Base-by-base conservation (phyloP, 2,113 vertebrate species). In the Etia nguti region DNA sequence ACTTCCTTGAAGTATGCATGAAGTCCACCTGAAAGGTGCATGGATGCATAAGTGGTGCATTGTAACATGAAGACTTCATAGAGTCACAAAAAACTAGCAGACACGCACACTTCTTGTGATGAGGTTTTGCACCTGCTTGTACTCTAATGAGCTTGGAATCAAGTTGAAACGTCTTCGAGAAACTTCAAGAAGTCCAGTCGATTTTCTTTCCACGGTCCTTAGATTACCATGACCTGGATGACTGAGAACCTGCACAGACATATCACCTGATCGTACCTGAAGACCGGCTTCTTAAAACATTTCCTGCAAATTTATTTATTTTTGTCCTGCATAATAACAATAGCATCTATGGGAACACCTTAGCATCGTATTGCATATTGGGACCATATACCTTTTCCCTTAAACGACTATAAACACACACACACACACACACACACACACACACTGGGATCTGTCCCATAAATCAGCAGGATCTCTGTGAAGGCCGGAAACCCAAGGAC, bases 401-500 rank as follows among this genome's bases (percentile, higher is more conserved):
- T 50, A 83, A 56, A 80, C 48, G 52, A 57, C 65, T 41, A 82
- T 13, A 38, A 38, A 50, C 70, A 86, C 54, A 82, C 43, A 46
- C 2, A 31, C 57, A 62, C 29, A 18, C 26, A 59, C 55, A 75
- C 86, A 55, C 55, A 60, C 26, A 48, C 80, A 80, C 36, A 38
- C 88, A 54, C 80, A 83, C 59, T 65, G 56, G 29, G 86, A 90
- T 91, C 56, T 43, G 24, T 80, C 87, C 86, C 91, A 93, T 95
- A 93, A 95, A 95, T 95, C 93, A 93, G 88, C 87, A 79, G 38
- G 79, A 68, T 91, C 86, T 83, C 87, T 70, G 60, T 88, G 89
- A 89, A 82, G 85, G 87, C 86, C 79, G 82, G 93, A 95, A 94
- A 91, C 84, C 86, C 79, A 91, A 92, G 84, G 94, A 94, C 93